Evolutionary conservation across 37 sponge, comb jelly and placozoan genomes (phyloP).

Genomic region (Agelas oroides): DNA sequence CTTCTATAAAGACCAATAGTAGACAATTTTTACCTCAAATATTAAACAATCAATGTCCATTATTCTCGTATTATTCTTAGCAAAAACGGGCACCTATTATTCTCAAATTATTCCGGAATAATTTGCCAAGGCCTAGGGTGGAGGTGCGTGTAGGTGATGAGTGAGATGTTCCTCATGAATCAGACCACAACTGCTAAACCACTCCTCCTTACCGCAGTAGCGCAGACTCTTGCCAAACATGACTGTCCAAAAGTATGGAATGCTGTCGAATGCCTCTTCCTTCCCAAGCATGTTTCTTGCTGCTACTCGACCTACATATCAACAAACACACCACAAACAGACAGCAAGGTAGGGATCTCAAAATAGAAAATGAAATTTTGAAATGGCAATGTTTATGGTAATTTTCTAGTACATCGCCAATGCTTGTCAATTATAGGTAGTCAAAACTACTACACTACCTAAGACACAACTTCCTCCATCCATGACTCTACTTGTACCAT

Average conservation of each 20-base stretch:
- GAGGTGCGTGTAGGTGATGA: no score
- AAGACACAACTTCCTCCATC: no score
- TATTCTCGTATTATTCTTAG: no score
- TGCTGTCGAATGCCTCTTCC: slow-evolving; percentile 67
- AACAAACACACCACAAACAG: not conserved
- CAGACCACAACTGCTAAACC: not conserved
- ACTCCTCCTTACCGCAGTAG: slow-evolving; percentile 76
- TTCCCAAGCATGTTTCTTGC: slow-evolving; percentile 88
- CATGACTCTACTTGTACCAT: no score
- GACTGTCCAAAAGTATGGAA: slow-evolving; percentile 97
- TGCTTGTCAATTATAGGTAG: no score
- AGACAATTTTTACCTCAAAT: no score
- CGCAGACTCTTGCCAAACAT: slow-evolving; percentile 91
- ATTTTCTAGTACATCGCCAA: not conserved
- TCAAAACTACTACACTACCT: no score
- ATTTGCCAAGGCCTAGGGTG: no score
- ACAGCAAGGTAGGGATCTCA: not conserved
- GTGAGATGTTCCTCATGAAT: not conserved
- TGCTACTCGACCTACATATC: slow-evolving; percentile 76
- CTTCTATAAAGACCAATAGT: no score
- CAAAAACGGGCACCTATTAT: no score
- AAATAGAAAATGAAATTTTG: not conserved
- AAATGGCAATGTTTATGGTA: not conserved
- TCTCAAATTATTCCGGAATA: no score
- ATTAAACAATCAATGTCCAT: no score